Evolutionary conservation across 2,888 invertebrate genomes (phyloP).

Genomic region (Dione vanillae): DNA sequence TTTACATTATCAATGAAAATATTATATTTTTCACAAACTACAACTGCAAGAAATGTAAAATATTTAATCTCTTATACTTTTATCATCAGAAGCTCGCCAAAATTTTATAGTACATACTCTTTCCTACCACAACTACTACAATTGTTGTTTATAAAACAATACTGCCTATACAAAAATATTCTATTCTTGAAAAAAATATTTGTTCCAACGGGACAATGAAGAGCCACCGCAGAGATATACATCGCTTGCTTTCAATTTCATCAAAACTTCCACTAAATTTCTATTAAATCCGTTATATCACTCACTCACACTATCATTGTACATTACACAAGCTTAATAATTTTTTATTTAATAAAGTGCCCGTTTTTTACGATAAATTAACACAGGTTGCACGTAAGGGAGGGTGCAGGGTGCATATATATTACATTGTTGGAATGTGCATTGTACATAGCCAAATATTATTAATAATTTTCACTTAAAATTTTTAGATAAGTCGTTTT

Average conservation of each 20-base stretch:
- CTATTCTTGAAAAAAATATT: constrained; percentile 31
- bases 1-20: no score
- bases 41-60: background rate
- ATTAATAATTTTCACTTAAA: no score
- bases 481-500: no score
- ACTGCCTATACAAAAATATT: constrained; percentile 25
- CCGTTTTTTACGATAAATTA: background rate
- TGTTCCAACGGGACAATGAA: constrained; percentile 26
- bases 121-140: no score
- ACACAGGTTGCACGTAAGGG: constrained; percentile 2
- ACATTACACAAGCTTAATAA: background rate
- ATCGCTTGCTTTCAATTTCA: background rate
- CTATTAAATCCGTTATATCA: background rate
- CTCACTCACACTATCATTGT: no score
- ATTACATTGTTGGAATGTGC: background rate
- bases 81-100: background rate
- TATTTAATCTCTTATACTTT: background rate
- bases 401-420: no score
- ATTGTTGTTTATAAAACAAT: constrained; percentile 23
- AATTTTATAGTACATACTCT: constrained; percentile 2
- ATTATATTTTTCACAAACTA: no score
- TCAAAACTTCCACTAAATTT: constrained; percentile 8
- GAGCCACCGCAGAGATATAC: constrained; percentile 12
- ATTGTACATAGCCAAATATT: background rate
- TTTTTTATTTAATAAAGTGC: background rate